Evolutionary conservation across 2,888 invertebrate species (phyloP), one percentile per base, ranked within the genome.

Genomic region (Keiferia lycopersicella): DNA sequence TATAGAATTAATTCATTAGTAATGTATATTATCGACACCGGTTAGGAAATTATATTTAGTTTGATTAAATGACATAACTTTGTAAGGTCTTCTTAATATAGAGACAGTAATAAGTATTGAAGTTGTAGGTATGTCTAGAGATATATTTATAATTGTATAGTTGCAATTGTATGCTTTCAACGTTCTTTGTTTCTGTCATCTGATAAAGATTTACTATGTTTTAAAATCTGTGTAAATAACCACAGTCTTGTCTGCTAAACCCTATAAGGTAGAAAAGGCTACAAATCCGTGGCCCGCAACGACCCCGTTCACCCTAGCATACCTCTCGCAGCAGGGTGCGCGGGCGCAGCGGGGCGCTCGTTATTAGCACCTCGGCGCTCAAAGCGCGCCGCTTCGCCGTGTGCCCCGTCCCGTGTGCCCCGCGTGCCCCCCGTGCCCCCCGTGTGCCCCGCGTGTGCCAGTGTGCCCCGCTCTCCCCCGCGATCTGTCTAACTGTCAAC

Each of bases 291-390:
- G 72, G 18, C 66, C 69, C 66, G 63, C 67, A 65, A 67, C 61
- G 61, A 66, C 67, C 58, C 64, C 64, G 50, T 66, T 68, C 69
- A 74, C 77, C 77, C 74, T 68, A 68, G 75, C 80, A 87, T 87
- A 85, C 85, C 79, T 74, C 53, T 65, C 88, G 57, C 90, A 83
- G 88, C 89, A 80, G 87, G 89, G 80, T 68, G 77, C 82, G 84
- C 82, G 65, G 60, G 76, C 88, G 76, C 90, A 69, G 83, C 87
- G 80, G 88, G 90, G 75, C 76, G 83, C 88, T 88, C 86, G 88
- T 90, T 90, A 90, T 90, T 90, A 90, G 87, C 90, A 88, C 90
- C 90, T 90, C 87, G 74, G 66, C 73, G 77, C 73, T 84, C 87
- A 89, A 90, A 88, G 87, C 80, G 70, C 69, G 78, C 86, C 86